phyloP scores from a whole-genome alignment of 23 tunicate species.

The Oikopleura dioica region DNA sequence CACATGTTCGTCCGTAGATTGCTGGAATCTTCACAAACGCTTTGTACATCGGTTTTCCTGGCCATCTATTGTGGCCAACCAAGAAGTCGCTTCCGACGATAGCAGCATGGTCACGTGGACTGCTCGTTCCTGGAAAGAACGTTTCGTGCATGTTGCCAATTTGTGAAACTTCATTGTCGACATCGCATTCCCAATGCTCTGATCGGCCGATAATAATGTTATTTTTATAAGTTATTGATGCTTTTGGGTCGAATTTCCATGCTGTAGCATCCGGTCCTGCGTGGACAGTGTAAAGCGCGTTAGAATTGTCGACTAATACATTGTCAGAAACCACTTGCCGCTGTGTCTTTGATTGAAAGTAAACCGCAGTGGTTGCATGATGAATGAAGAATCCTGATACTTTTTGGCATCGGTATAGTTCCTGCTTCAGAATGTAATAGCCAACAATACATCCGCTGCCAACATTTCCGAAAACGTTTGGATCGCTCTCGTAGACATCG shows the following conservation, averaged over 20 bases:
- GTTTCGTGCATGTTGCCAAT: too few relatives aligned
- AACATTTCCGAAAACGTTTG: neutral
- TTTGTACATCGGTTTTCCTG: neutral
- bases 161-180: too few relatives aligned
- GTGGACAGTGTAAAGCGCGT: neutral
- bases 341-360: neutral
- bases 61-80: neutral
- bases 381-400: neutral
- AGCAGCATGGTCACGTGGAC: conserved; percentile 3
- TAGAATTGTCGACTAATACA: neutral
- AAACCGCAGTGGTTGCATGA: too few relatives aligned
- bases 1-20: neutral
- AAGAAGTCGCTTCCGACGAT: neutral
- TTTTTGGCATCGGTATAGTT: neutral
- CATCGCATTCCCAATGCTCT: neutral
- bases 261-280: neutral
- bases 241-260: neutral
- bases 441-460: neutral
- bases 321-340: neutral
- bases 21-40: neutral
- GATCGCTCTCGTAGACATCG: neutral
- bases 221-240: neutral
- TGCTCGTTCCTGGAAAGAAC: neutral
- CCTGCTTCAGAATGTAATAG: neutral
- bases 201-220: neutral